Conservation (phyloP, 2,113 vertebrate species). For the Onychostruthus taczanowskii region DNA sequence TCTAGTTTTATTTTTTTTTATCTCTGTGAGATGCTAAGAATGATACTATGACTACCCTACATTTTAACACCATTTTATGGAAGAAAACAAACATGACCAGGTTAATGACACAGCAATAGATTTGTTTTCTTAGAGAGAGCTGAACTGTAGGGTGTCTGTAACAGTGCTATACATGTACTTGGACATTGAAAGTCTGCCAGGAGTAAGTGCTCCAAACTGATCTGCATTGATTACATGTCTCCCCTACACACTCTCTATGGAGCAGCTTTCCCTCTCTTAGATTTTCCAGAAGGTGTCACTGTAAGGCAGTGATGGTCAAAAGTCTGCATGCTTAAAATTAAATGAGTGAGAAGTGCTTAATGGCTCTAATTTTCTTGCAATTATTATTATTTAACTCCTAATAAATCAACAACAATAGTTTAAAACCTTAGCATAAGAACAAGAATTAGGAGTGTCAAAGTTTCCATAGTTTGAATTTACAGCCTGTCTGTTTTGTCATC, state of each 20-base stretch:
- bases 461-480: not conserved
- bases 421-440: not conserved
- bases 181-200: not conserved
- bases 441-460: not conserved
- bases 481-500: not conserved
- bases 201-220: not conserved
- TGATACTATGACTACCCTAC: not conserved
- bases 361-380: not conserved
- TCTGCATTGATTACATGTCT: fast-evolving
- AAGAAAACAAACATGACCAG: not conserved
- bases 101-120: not conserved
- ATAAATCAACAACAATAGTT: not conserved
- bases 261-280: not conserved
- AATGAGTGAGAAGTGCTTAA: not conserved
- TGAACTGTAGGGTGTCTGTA: not conserved
- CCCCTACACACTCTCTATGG: fast-evolving
- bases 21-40: not conserved
- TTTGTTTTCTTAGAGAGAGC: not conserved
- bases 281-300: constrained; percentile 74
- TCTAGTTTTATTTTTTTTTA: not conserved
- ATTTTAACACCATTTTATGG: not conserved
- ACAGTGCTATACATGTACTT: not conserved
- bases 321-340: not conserved
- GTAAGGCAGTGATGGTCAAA: constrained; percentile 52
- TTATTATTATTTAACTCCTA: not conserved